Evolutionary conservation across 1,140 invertebrate genomes (phyloP), one percentile per base, ranked within the genome.

Genomic region (Zaprionus capensis): DNA sequence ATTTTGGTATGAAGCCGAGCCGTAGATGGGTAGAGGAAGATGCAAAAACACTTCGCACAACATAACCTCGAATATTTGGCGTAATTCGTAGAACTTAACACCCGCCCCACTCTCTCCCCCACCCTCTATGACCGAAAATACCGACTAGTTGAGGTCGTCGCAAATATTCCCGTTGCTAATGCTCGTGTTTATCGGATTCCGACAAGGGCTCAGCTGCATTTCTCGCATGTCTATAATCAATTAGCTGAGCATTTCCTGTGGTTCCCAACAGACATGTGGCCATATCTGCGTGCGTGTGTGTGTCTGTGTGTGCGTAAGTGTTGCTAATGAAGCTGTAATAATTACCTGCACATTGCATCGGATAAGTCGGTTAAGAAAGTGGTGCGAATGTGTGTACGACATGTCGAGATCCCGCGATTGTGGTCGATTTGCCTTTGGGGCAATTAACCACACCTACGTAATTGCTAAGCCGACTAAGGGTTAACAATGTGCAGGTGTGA

Each of bases 261-360:
- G 26, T 14, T 5, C 15, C 28, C 68, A 46, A 46, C n/a, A 64
- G 26, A 24, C n/a, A 34, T 49, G n/a, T 51, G n/a, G 26, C 5
- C n/a, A 14, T 46, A 6, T 11, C 28, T 12, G 31, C n/a, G 46
- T 53, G 62, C 22, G 31, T 51, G 15, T 24, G 56, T 41, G 58
- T 28, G n/a, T 38, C 7, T 53, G 58, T 63, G 26, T 17, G 20
- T 15, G 34, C 46, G 49, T 34, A 64, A 46, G 51, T 6, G 59
- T 49, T 64, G 53, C 53, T 68, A 68, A 73, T 73, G 55, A 67
- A 44, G 71, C 64, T 44, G 5, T 61, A 15, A 68, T 51, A 73
- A 68, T 59, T 67, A 51, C 62, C 61, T 9, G 41, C 44, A 31
- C 34, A 59, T 28, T 53, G 65, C 20, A 65, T 55, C 26, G 15